Conservation (phyloP, 2,888 invertebrate genomes). For the Sinhomidia bicolor region DNA sequence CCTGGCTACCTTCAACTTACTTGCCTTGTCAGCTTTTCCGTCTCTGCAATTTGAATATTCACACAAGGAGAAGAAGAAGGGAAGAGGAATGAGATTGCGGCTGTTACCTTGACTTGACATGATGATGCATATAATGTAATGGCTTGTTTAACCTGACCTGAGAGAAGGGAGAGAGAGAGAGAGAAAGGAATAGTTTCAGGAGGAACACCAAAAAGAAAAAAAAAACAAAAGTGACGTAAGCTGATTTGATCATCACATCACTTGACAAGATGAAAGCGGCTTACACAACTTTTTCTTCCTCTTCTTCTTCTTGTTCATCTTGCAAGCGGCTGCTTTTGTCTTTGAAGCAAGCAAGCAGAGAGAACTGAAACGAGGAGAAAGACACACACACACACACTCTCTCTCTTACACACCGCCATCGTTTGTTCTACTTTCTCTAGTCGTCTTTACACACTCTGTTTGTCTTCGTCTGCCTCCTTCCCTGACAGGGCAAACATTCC, state of each 20-base stretch:
- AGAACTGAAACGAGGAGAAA: no score
- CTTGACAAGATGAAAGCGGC: constrained; percentile 53
- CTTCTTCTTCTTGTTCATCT: background rate
- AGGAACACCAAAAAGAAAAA: background rate
- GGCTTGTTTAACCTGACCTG: constrained; percentile 45
- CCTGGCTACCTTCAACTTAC: background rate
- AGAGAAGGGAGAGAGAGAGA: background rate
- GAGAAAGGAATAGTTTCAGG: background rate
- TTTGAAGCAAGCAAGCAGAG: no score
- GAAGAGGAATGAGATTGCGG: constrained; percentile 29
- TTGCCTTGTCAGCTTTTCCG: no score
- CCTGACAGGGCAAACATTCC: background rate
- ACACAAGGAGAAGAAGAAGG: background rate
- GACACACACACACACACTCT: background rate
- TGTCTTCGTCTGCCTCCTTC: no score
- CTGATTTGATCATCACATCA: constrained; percentile 52
- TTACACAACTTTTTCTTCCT: constrained; percentile 33
- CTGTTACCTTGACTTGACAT: constrained; percentile 52
- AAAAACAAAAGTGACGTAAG: constrained; percentile 15
- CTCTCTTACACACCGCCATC: background rate
- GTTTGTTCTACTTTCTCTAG: background rate
- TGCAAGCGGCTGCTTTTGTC: no score
- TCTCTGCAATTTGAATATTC: constrained; percentile 31
- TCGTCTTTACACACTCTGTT: background rate
- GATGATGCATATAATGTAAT: constrained; percentile 52